Evolutionary conservation across 2,797 vertebrate genomes (phyloP), one percentile per base, ranked within the genome.

Genomic region (Coregonus sp.): DNA sequence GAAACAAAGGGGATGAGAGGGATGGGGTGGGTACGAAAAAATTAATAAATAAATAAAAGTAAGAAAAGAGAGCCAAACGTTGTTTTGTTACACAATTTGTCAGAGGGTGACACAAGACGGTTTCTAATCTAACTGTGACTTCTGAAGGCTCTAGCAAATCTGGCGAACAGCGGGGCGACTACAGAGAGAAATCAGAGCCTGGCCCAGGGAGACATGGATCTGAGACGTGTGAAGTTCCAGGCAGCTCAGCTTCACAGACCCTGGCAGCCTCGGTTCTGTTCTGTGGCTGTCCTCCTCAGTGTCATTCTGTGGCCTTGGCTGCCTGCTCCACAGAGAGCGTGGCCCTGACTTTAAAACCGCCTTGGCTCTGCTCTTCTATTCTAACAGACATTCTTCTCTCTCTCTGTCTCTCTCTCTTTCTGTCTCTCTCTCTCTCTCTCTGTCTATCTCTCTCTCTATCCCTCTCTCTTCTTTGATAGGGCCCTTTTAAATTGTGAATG

Each of bases 1-100:
- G 4, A 29, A 56, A 31, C 12, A 0, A 33, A 52, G 66, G 16
- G 67, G 70, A 16, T 51, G 5, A 81, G 81, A 78, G 80, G 80
- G 75, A 25, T 75, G 51, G 31, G 50, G 20, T 52, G 40, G 40
- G 40, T 40, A 7, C 37, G 6, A 6, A 40, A 56, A 51, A 33
- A 5, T 25, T 1, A 25, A 25, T 25, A 25, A 25, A 25, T 25
- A 56, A 1, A 56, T 31, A 35, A 52, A 35, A 18, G 11, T 6
- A 1, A 16, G 52, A 56, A 29, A 29, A 67, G 65, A 25, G 29
- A 4, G 18, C 14, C 29, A 35, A 31, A 67, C 31, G 59, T 29
- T 29, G 18, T 3, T 9, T 20, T 29, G 20, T 25, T 63, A 18
- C 14, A 56, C 52, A 15, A 56, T 56, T 56, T 56, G 52, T 18